Base-by-base conservation (phyloP, 1,140 invertebrate genomes). In the Magallana ariakensis region DNA sequence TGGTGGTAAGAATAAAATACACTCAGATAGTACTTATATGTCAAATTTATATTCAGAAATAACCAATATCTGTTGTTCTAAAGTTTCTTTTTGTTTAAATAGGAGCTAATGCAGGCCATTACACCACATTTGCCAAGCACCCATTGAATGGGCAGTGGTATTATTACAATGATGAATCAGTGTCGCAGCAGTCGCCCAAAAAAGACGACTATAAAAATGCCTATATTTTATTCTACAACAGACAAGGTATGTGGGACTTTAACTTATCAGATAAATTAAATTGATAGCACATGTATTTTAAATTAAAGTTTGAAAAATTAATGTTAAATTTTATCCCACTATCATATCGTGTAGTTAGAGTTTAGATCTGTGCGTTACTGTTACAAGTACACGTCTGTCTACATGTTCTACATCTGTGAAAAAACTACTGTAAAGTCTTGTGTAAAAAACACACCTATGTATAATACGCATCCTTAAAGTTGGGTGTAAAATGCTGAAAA, bases 131-230 rank as follows among this genome's bases (percentile, higher is more conserved):
- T 89, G 95, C 96, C 10, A 96, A 96, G 91, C 96, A 98, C 92
- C 97, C 98, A 81, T 95, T 96, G 70, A 97, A 96, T 56, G 95
- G 96, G 19, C 95, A 96, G 88, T 98, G 97, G 97, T 96, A 96
- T 92, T 97, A 97, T 92, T 98, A 97, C 92, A 97, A 98, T 93
- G 97, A 98, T 91, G 96, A 96, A 87, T 93, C 93, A 9, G 96
- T 96, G 8, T 95, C 95, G 46, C 95, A 95, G 84, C 95, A 96
- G 90, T 95, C 94, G 58, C 96, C 96, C 0, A 95, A 95, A 62
- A 95, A 96, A 16, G 95, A 96, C 84, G 96, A 97, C 85, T 96
- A 95, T 91, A 96, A 95, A 89, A 96, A 96, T 90, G 96, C 96
- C 7, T 97, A 97, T 89, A 96, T 97, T 85, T 94, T 97, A 58